phyloP scores from a whole-genome alignment of 2,888 invertebrate species.

The Diabrotica balteata region DNA sequence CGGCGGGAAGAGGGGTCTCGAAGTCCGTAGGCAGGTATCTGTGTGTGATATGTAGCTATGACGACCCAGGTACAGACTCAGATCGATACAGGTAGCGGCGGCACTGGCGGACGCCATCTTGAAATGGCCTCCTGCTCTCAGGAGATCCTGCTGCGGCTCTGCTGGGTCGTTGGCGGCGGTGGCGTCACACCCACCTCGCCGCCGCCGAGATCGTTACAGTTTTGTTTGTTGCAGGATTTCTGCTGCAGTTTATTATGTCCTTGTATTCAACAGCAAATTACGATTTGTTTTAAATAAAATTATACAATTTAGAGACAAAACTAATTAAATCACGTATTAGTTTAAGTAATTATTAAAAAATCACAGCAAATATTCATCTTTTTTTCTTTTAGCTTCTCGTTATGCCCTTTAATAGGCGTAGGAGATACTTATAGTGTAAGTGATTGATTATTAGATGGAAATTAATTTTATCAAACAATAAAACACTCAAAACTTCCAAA shows the following conservation, averaged over 20 bases:
- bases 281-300: no score
- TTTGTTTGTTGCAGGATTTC: constrained; percentile 32
- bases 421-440: no score
- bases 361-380: no score
- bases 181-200: constrained; percentile 38
- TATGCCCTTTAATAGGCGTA: no score
- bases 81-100: constrained; percentile 41
- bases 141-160: constrained; percentile 44
- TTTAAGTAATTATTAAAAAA: no score
- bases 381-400: no score
- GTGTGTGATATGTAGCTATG: constrained; percentile 45
- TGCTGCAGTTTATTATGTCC: constrained; percentile 23
- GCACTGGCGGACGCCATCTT: constrained; percentile 39
- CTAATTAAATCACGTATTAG: no score
- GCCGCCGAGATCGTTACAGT: constrained; percentile 16
- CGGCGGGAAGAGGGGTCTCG: constrained; percentile 18
- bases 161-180: constrained; percentile 12
- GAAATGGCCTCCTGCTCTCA: constrained; percentile 38
- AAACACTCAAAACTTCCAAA: no score
- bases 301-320: background rate
- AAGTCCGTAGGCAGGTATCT: constrained; percentile 37
- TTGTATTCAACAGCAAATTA: no score
- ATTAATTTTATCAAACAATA: no score
- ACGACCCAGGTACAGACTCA: constrained; percentile 39
- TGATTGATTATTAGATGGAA: no score